Evolutionary conservation across 2,888 invertebrate species (phyloP), one percentile per base, ranked within the genome.

Genomic region (Gymnoscelis rufifasciata): DNA sequence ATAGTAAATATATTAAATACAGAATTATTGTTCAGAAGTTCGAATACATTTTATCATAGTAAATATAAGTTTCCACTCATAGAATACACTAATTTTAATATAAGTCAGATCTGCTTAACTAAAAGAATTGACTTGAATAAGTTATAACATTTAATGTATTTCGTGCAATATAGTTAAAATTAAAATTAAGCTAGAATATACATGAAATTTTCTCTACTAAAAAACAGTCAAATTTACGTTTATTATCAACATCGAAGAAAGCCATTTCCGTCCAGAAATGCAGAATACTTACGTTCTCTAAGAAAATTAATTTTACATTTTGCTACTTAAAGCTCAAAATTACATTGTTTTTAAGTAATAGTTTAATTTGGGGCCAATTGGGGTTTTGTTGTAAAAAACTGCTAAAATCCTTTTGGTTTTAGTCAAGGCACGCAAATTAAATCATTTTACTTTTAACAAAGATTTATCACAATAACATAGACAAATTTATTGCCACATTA

Each of bases 321-420:
- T 49, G 56, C 54, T 56, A 56, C 36, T 56, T 58, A 58, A 58
- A 58, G 58, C 58, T 58, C 43, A 52, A 55, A 56, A 35, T 56
- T 56, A 58, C 50, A 58, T 54, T 58, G 56, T 52, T 49, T 52
- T 45, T 15, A 42, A 45, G 38, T 47, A 43, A 42, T 42, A 27
- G 29, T 41, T 47, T 15, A 43, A 46, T 51, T 50, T 50, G 50
- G 50, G 50, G 50, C 50, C 50, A 23, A 35, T 36, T 42, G 30
- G 41, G 41, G 49, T 38, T 38, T 31, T 44, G 31, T 33, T 30
- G 11, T 43, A 39, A 10, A 45, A 45, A 29, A 38, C 35, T 6
- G 12, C 38, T 29, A 12, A 23, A 37, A 43, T 43, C 31, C 30
- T 37, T 3, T 47, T 43, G 7, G 15, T 43, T 41, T 30, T 27